phyloP scores from a whole-genome alignment of 1,140 invertebrate genomes.

The Hycleus cichorii region DNA sequence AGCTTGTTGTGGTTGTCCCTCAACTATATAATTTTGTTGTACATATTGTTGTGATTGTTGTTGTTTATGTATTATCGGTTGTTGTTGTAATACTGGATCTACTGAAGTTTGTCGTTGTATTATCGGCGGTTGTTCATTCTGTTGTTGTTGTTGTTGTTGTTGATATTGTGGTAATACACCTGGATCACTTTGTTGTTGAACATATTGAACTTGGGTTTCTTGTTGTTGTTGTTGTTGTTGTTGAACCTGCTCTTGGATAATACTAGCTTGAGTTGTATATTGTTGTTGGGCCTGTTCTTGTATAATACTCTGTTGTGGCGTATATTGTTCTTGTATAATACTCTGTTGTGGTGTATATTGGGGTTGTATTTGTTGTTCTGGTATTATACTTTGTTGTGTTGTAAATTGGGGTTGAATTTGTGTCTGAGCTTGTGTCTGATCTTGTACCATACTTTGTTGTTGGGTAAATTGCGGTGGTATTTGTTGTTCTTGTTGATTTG shows the following conservation, averaged over 20 bases:
- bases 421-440: slow-evolving; percentile 19
- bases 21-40: slow-evolving; percentile 29
- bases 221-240: slow-evolving; percentile 31
- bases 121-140: slow-evolving; percentile 26
- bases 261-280: slow-evolving; percentile 7
- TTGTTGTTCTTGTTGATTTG: slow-evolving; percentile 34
- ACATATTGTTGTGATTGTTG: slow-evolving; percentile 29
- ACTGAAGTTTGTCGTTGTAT: slow-evolving; percentile 31
- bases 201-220: slow-evolving; percentile 41
- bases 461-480: slow-evolving; percentile 1
- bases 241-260: too few species aligned
- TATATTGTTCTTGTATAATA: slow-evolving; percentile 22
- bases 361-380: slow-evolving; percentile 27
- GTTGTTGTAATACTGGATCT: slow-evolving; percentile 31
- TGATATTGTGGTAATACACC: slow-evolving; percentile 34
- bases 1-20: slow-evolving; percentile 31
- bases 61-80: slow-evolving; percentile 32
- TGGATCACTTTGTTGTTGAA: slow-evolving; percentile 29
- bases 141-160: slow-evolving; percentile 38
- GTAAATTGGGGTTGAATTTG: slow-evolving; percentile 39
- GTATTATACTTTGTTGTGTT: slow-evolving; percentile 41
- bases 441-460: slow-evolving; percentile 1
- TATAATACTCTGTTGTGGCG: slow-evolving; percentile 24
- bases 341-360: slow-evolving; percentile 29
- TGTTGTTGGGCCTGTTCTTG: slow-evolving; percentile 31